A percentile compares a stretch with the other conserved stretches of the same genome.
Conservation (phyloP, 23 tunicate genomes). For the Ascidia mentula region DNA sequence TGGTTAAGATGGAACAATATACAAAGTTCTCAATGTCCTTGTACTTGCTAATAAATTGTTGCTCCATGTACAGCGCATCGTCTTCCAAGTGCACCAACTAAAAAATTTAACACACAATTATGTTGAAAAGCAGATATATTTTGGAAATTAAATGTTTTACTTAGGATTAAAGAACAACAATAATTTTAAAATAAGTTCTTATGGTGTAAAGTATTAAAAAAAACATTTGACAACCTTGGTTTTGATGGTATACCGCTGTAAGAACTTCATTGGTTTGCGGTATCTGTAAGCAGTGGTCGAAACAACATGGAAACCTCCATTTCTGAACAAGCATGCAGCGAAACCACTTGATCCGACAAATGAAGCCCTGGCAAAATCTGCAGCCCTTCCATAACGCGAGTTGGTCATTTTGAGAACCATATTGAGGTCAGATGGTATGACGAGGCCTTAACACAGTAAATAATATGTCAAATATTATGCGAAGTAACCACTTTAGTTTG, state of each 20-base stretch:
- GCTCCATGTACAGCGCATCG: conserved; percentile 49
- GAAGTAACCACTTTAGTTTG: no score
- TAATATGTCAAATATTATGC: no score
- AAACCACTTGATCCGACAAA: conserved; percentile 47
- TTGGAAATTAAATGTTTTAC: no score
- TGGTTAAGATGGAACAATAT: conserved; percentile 10
- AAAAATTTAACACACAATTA: no score
- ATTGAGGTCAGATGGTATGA: conserved; percentile 53
- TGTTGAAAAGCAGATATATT: no score
- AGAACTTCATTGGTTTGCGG: conserved; percentile 39
- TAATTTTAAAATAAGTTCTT: no score
- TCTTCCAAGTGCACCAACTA: conserved; percentile 74
- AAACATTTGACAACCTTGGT: conserved; percentile 71
- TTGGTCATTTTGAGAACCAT: conserved; percentile 69
- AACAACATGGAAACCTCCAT: conserved; percentile 13
- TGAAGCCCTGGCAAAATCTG: conserved; percentile 53
- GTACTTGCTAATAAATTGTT: conserved; percentile 23
- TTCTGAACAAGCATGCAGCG: neutral
- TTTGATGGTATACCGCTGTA: conserved; percentile 42
- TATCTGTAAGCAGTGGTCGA: conserved; percentile 38
- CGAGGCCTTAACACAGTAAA: conserved; percentile 36
- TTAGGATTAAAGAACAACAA: no score
- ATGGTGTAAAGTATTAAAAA: no score
- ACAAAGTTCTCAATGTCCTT: conserved; percentile 43
- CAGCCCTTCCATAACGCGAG: conserved; percentile 41